These are phyloP conservation scores for Resseliella maxima DNA, from an alignment of 2,888 invertebrate species.

Conservation along the genomic window DNA sequence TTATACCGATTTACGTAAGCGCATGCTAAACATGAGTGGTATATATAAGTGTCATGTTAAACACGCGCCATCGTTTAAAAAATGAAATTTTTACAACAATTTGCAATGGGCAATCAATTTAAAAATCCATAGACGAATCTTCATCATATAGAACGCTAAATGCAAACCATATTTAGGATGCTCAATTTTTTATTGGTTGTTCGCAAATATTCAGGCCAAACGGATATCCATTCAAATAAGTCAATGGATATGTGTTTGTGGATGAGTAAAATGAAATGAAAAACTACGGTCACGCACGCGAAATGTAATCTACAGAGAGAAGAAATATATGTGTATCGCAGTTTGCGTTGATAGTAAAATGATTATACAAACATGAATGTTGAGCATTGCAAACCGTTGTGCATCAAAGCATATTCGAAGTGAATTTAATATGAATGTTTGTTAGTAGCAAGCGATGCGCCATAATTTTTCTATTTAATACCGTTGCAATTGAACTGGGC, in stretches of 20 bases:
- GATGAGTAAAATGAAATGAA: not conserved
- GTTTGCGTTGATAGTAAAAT: not conserved
- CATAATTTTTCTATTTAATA: not conserved
- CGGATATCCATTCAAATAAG: not conserved
- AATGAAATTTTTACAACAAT: constrained; percentile 50
- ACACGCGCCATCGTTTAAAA: constrained; percentile 41
- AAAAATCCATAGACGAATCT: not conserved
- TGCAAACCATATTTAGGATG: not conserved
- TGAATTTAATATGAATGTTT: not conserved
- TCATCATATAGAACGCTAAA: not conserved
- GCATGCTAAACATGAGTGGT: not conserved
- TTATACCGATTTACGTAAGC: not conserved
- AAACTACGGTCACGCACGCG: constrained; percentile 43
- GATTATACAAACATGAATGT: not conserved
- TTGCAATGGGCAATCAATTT: constrained; percentile 11
- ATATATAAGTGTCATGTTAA: constrained; percentile 14
- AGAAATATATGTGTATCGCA: not conserved
- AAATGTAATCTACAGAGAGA: not conserved
- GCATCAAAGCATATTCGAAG: not conserved
- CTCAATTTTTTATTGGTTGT: not conserved
- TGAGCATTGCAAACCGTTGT: not conserved
- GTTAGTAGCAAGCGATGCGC: not conserved
- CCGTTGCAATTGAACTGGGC: not conserved
- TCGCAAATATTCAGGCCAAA: not conserved
- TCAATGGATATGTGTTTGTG: no score